These are phyloP conservation scores for Sciurus carolinensis DNA, from an alignment of 2,797 vertebrate genomes.

Conservation along the genomic window DNA sequence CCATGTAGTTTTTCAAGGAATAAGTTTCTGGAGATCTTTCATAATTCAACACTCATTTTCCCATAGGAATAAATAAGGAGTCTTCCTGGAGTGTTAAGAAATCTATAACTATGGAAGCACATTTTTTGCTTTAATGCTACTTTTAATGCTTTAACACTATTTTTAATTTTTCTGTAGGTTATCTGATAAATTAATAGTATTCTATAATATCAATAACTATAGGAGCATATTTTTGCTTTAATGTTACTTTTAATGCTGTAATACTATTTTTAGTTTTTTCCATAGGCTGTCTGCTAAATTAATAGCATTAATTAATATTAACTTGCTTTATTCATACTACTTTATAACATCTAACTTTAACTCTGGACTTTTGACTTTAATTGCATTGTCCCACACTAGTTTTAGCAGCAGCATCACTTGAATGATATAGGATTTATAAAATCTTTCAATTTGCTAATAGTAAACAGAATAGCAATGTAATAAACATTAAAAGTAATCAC, in stretches of 20 bases:
- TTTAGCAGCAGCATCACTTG: conserved; percentile 7
- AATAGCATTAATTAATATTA: neutral
- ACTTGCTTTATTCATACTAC: neutral
- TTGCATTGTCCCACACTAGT: neutral
- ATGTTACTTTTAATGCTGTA: neutral
- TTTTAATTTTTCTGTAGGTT: neutral
- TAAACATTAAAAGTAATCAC: neutral
- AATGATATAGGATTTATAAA: neutral
- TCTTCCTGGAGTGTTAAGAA: neutral
- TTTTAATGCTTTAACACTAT: neutral
- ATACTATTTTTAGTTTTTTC: neutral
- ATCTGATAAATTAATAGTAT: too few species aligned
- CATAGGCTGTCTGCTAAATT: neutral
- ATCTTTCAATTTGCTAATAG: neutral
- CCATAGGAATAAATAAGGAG: neutral
- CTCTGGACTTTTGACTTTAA: conserved; percentile 4
- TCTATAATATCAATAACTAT: too few species aligned
- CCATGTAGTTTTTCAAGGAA: neutral
- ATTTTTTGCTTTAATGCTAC: neutral
- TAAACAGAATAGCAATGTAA: neutral
- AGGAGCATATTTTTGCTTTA: too few species aligned
- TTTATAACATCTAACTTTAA: conserved; percentile 38
- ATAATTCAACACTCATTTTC: conserved; percentile 11
- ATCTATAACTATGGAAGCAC: neutral
- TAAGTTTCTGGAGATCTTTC: neutral